Conservation (phyloP, 2,113 vertebrate species). For the Tachysurus vachellii region DNA sequence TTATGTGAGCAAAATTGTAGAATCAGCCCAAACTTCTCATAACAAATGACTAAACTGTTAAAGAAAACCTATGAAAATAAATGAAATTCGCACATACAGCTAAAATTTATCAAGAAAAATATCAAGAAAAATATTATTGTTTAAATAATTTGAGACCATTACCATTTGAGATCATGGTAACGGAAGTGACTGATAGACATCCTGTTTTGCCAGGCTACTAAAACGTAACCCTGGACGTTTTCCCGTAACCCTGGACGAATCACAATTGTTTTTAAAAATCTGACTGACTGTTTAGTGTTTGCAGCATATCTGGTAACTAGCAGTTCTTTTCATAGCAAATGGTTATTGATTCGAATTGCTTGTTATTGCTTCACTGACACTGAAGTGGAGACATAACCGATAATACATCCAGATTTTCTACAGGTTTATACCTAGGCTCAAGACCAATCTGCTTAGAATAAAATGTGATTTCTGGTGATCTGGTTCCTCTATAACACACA, state of each 20-base stretch:
- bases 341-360: neutral
- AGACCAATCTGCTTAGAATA: neutral
- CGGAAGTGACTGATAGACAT: neutral
- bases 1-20: neutral
- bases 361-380: neutral
- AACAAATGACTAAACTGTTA: neutral
- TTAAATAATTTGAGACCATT: neutral
- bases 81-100: neutral
- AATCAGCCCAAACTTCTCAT: no score
- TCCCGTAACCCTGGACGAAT: no score
- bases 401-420: neutral
- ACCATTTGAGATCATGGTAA: neutral
- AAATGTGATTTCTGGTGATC: neutral
- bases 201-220: neutral
- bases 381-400: neutral
- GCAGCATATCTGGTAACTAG: neutral
- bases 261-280: neutral
- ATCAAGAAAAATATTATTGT: neutral
- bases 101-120: neutral
- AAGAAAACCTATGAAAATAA: neutral
- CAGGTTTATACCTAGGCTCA: neutral
- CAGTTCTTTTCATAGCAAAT: neutral
- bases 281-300: neutral
- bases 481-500: slow-evolving; percentile 1
- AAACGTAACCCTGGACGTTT: neutral